Percentiles rank a stretch among this genome's conserved stretches.
Conservation (phyloP, 1,140 invertebrate genomes). For the Sweltsa coloradensis region DNA sequence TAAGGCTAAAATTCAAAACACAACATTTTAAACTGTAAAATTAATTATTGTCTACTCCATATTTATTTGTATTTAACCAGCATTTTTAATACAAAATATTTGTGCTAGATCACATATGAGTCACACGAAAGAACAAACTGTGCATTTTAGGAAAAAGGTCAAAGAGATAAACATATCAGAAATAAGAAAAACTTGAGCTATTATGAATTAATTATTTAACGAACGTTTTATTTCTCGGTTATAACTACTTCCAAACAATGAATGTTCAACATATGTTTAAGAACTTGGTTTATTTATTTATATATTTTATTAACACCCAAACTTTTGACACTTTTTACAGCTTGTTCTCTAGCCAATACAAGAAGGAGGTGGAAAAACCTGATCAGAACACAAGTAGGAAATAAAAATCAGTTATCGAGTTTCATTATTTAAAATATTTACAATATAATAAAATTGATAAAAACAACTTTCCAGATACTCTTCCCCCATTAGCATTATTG, state of each 20-base stretch:
- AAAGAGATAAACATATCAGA: neutral
- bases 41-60: conserved; percentile 4
- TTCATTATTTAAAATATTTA: conserved; percentile 19
- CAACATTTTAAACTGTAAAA: neutral
- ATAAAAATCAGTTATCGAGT: conserved; percentile 4
- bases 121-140: neutral
- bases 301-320: conserved; percentile 15
- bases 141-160: neutral
- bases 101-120: neutral
- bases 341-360: conserved; percentile 14
- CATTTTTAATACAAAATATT: conserved; percentile 1
- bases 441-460: conserved; percentile 17
- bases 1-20: too few species aligned
- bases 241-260: conserved; percentile 13
- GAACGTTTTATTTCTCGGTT: conserved; percentile 10
- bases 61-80: conserved; percentile 5
- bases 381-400: conserved; percentile 8
- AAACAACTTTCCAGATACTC: conserved; percentile 13
- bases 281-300: conserved; percentile 13
- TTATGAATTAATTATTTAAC: conserved; percentile 12
- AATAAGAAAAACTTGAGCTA: neutral
- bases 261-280: conserved; percentile 15
- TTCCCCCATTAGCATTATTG: conserved; percentile 3
- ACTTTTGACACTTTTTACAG: conserved; percentile 14
- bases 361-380: conserved; percentile 13